These are phyloP conservation scores for Gasterosteus nipponicus DNA, from an alignment of 2,113 vertebrate genomes.

Conservation along the genomic window DNA sequence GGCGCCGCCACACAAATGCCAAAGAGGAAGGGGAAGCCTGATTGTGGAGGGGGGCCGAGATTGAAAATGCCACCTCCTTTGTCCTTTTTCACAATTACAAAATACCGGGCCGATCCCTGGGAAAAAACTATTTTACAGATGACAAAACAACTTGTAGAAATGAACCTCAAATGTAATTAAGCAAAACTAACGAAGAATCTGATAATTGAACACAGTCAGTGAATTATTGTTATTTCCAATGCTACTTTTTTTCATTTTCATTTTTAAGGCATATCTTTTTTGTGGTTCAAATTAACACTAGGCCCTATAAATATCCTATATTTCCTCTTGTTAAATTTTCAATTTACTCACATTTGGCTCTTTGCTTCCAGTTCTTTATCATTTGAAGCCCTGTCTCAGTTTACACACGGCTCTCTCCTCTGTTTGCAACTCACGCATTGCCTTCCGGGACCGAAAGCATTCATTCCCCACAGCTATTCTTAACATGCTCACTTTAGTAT, in stretches of 20 bases:
- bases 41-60: conserved; percentile 13
- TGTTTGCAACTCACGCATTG: conserved; percentile 53
- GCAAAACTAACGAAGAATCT: conserved; percentile 11
- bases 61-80: conserved; percentile 56
- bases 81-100: conserved; percentile 36
- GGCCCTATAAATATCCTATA: not conserved
- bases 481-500: conserved; percentile 59
- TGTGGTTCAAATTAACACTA: conserved; percentile 17
- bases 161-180: conserved; percentile 26
- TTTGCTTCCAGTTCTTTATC: conserved; percentile 14
- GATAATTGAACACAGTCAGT: conserved; percentile 46
- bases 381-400: conserved; percentile 38
- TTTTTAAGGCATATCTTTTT: not conserved
- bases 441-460: conserved; percentile 54
- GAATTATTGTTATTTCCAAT: conserved; percentile 25
- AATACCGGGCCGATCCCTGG: not conserved
- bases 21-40: conserved; percentile 35
- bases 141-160: conserved; percentile 40
- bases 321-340: not conserved
- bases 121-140: conserved; percentile 11
- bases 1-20: conserved; percentile 58
- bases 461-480: conserved; percentile 63
- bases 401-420: conserved; percentile 37
- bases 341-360: conserved; percentile 7
- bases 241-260: conserved; percentile 8